These are phyloP conservation scores for Synergus laeviventris DNA, from an alignment of 2,888 invertebrate species.

Conservation along the genomic window DNA sequence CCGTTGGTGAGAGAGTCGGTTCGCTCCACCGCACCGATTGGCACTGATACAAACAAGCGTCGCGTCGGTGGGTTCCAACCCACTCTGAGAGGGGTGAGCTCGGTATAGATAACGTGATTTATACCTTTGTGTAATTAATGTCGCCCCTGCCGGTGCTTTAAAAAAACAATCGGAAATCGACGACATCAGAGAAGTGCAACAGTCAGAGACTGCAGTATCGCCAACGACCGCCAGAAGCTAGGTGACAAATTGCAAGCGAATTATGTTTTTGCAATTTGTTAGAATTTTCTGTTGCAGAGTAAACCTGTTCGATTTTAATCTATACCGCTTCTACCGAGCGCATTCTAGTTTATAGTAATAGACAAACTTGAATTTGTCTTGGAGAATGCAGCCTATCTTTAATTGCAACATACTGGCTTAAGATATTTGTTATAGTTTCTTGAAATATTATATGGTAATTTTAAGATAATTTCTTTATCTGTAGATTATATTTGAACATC, in stretches of 20 bases:
- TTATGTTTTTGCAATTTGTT: slow-evolving; percentile 28
- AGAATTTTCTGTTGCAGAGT: background rate
- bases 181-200: slow-evolving; percentile 64
- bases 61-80: slow-evolving; percentile 16
- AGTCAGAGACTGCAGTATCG: slow-evolving; percentile 59
- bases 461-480: too few species aligned
- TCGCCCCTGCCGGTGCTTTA: slow-evolving; percentile 60
- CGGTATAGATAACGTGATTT: slow-evolving; percentile 71
- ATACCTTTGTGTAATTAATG: slow-evolving; percentile 71
- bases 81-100: slow-evolving; percentile 51
- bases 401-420: too few species aligned
- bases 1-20: slow-evolving; percentile 46
- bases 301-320: background rate
- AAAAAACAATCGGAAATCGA: slow-evolving; percentile 72
- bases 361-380: too few species aligned
- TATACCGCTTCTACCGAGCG: too few species aligned
- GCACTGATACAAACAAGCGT: slow-evolving; percentile 19
- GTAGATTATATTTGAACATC: too few species aligned
- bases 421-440: too few species aligned
- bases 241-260: slow-evolving; percentile 49
- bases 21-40: slow-evolving; percentile 8
- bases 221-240: slow-evolving; percentile 48
- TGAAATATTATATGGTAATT: too few species aligned
- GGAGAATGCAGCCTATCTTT: too few species aligned
- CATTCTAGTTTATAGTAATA: too few species aligned